Evolutionary conservation across 2,888 invertebrate genomes (phyloP).

Genomic region (Gortyna flavago): DNA sequence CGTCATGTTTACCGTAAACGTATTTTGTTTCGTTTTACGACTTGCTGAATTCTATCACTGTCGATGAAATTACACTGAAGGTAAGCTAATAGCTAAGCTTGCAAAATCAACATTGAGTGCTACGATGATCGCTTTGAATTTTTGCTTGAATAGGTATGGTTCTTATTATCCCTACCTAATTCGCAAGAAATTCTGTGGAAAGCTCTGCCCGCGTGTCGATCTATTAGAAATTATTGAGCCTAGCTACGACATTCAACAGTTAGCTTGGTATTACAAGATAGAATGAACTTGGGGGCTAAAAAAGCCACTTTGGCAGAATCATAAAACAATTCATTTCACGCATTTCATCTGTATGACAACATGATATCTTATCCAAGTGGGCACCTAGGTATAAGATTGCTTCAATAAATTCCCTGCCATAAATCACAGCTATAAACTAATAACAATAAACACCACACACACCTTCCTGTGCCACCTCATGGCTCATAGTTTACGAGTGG

Average conservation of each 20-base stretch:
- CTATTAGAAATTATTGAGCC: not conserved
- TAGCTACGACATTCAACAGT: not conserved
- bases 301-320: no score
- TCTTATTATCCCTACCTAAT: not conserved
- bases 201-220: not conserved
- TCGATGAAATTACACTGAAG: not conserved
- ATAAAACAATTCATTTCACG: no score
- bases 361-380: not conserved
- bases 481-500: conserved; percentile 54
- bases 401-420: conserved; percentile 11
- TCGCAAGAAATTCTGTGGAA: not conserved
- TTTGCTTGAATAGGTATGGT: not conserved
- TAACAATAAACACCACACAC: conserved; percentile 15
- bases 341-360: no score
- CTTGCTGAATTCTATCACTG: not conserved
- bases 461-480: conserved; percentile 48
- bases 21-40: no score
- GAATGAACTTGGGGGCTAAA: no score
- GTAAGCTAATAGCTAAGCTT: no score
- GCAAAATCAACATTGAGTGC: not conserved
- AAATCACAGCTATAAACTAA: conserved; percentile 38
- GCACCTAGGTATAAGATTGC: not conserved
- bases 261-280: not conserved
- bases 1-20: no score
- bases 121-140: not conserved